Evolutionary conservation across 2,888 invertebrate genomes (phyloP), one percentile per base, ranked within the genome.

Genomic region (Hypomecis atomaria): DNA sequence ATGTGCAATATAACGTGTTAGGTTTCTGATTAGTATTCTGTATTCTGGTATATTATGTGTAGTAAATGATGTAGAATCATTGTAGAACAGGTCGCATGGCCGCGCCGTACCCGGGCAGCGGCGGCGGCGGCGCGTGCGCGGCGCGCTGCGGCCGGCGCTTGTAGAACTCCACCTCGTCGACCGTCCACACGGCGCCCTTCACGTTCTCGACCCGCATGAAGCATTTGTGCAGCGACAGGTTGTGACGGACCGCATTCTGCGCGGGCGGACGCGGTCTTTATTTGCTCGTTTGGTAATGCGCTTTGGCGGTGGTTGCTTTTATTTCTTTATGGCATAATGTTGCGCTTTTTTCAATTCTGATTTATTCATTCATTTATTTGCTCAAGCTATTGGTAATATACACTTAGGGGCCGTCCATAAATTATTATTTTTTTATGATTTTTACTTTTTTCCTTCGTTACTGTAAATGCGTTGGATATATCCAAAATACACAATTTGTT

Each of bases 141-240:
- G 97, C 97, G 80, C 98, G 94, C 93, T 98, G 98, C 79, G 98
- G 98, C 83, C 99, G 95, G 78, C 99, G 95, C 94, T 98, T 98
- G 96, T 98, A 98, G 96, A 98, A 99, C 94, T 99, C 99, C 93
- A 98, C 96, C 94, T 99, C 99, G 94, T 99, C 99, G 86, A 99
- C 99, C 60, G 99, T 99, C 99, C 99, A 99, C 81, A 99, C 99
- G 71, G 99, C 99, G 81, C 99, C 99, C 94, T 99, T 99, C 89
- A 99, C 99, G 95, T 99, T 99, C 95, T 99, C 99, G 94, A 99
- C 99, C 84, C 99, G 96, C 97, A 98, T 98, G 96, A 99, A 99
- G 96, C 99, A 99, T 95, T 99, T 99, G 96, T 99, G 99, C 91
- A 99, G 97, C 92, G 99, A 99, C 94, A 99, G 97, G 96, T 99